Evolutionary conservation across 1,140 invertebrate genomes (phyloP).

Genomic region (Camponotus pennsylvanicus): DNA sequence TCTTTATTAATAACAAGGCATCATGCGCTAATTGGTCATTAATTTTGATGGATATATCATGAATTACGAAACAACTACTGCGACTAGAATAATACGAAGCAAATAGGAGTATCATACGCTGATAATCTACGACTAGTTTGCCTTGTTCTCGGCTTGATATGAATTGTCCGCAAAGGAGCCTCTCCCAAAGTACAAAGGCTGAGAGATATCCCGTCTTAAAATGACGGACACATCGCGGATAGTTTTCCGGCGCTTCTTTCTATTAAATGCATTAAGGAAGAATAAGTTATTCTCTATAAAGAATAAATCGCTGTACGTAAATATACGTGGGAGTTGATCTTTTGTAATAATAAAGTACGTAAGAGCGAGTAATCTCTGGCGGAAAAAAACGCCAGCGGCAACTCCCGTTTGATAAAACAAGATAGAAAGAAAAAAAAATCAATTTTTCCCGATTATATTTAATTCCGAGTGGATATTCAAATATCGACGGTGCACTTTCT

Average conservation of each 20-base stretch:
- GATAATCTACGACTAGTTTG: slow-evolving; percentile 1
- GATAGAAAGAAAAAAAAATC: not conserved
- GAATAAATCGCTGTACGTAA: not conserved
- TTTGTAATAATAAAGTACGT: not conserved
- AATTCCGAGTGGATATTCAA: slow-evolving; percentile 75
- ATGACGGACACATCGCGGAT: not conserved
- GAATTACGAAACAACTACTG: not conserved
- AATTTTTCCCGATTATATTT: slow-evolving; percentile 57
- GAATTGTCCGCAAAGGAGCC: not conserved
- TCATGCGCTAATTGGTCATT: not conserved
- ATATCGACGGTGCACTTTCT: slow-evolving; percentile 65
- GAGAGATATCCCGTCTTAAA: slow-evolving; percentile 8
- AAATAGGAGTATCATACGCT: not conserved
- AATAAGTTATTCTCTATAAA: not conserved
- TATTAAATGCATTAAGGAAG: not conserved
- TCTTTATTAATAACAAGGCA: not conserved
- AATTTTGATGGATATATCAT: not conserved
- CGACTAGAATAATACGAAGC: not conserved
- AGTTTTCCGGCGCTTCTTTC: slow-evolving; percentile 3
- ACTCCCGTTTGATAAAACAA: too few relatives aligned
- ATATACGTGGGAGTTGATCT: not conserved
- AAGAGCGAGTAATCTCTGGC: not conserved
- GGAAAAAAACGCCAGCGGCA: not conserved
- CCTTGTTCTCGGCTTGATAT: too few relatives aligned
- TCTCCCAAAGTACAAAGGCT: slow-evolving; percentile 14